Base-by-base conservation (phyloP, 2,113 vertebrate genomes). In the Chascanopsetta lugubris region DNA sequence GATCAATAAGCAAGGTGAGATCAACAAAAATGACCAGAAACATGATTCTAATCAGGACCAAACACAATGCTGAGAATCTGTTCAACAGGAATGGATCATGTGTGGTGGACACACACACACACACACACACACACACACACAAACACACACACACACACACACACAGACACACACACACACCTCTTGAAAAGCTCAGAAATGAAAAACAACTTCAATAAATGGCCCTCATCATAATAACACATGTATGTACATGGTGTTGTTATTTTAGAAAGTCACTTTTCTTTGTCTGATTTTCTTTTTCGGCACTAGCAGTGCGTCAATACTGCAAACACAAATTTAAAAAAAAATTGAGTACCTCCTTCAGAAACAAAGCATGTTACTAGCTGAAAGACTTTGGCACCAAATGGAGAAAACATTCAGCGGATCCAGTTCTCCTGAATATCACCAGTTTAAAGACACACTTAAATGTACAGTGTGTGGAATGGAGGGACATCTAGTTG, bases 381-480 rank as follows among this genome's bases (percentile, higher is more conserved):
- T 34, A 34, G 12, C 1, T 7, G 5, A 47, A 3, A 42, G 17
- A 32, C 17, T 34, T 4, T 34, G 15, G 15, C 26, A 26, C 43
- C 17, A n/a, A 11, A 36, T 20, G 58, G 48, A 61, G 10, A 64
- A 51, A 32, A 57, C 40, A 64, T 73, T 69, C 57, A 71, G 67
- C 6, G 61, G 78, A 68, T 45, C 10, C 61, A 61, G 38, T 36
- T 53, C 40, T 72, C 25, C 10, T 42, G 61, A 58, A 80, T 53
- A 68, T 32, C 29, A 64, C 67, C 55, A 66, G 54, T 18, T 40
- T n/a, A 7, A 36, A 13, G 9, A 3, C 9, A 34, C 12, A 12
- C 9, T 34, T 15, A 13, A 36, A 36, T 13, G 34, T 54, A 36
- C 34, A 30, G 29, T 30, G n/a, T n/a, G n/a, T n/a, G n/a, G n/a